Evolutionary conservation across 2,113 vertebrate genomes (phyloP).

Genomic region (Cyphomyrus plagiostoma): DNA sequence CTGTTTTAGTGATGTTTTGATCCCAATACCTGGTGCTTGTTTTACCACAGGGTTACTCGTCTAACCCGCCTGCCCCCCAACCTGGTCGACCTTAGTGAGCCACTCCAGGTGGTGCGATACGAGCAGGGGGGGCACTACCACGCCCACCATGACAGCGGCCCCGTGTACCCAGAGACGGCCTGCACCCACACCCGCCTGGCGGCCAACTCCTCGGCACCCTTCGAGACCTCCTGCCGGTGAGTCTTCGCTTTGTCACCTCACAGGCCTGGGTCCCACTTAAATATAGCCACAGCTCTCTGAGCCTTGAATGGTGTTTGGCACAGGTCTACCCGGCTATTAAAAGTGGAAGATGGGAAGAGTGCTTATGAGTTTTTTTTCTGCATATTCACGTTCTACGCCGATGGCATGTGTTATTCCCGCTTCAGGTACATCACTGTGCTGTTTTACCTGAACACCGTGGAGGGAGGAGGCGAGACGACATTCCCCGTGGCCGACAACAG

Average conservation of each 20-base stretch:
- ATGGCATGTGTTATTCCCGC: constrained; percentile 24
- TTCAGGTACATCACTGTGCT: constrained; percentile 93
- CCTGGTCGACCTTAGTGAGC: constrained; percentile 87
- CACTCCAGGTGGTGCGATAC: constrained; percentile 84
- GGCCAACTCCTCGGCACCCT: constrained; percentile 70
- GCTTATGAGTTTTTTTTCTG: not conserved
- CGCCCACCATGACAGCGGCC: constrained; percentile 88
- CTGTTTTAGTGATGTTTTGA: not conserved
- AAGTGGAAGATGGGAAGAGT: constrained; percentile 16
- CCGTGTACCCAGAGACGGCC: constrained; percentile 71
- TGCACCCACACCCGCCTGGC: constrained; percentile 87
- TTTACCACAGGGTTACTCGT: constrained; percentile 69
- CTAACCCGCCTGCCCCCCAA: constrained; percentile 78
- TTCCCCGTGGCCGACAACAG: constrained; percentile 98
- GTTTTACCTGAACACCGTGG: constrained; percentile 97
- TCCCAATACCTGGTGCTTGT: not conserved
- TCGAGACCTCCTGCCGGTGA: constrained; percentile 87
- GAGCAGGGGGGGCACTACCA: constrained; percentile 85
- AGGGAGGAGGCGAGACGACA: constrained; percentile 91
- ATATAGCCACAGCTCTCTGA: not conserved
- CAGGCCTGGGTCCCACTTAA: not conserved
- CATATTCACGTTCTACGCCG: constrained; percentile 39
- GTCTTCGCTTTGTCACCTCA: not conserved
- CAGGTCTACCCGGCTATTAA: not conserved
- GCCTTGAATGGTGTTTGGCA: not conserved